Base-by-base conservation (phyloP, 2,113 vertebrate genomes). In the Rhynchomys soricoides region DNA sequence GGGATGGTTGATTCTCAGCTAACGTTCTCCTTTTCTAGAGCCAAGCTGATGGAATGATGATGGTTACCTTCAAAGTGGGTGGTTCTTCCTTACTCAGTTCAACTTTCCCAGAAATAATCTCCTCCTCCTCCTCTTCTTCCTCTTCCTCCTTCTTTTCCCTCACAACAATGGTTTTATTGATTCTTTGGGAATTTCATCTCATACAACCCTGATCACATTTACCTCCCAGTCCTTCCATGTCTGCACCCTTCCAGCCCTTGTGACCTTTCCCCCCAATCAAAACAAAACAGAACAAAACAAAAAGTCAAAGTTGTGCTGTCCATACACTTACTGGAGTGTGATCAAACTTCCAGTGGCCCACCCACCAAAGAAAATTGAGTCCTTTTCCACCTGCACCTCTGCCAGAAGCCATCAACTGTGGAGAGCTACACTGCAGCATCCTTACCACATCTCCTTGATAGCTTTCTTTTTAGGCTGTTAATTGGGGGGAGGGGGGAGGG, bases 61-160 rank as follows among this genome's bases (percentile, higher is more conserved):
- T 71, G 37, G 70, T 2, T 40, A 17, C 70, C 70, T 9, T 71
- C 37, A n/a, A 71, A 40, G 70, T 40, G 70, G 37, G 70, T 21
- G 70, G 37, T 37, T 21, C 68, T n/a, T 71, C 16, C 34, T 37
- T 15, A 9, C 17, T 71, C 70, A 71, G 10, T 71, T n/a, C 9
- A 71, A 71, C 37, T 7, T 40, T 71, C 21, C 70, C 40, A 17
- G 4, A 70, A 70, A 37, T 70, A 1, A 13, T 2, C 34, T 6
- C 66, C 34, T 1, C 26, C 26, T 26, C 26, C 26, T 0, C 12
- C 11, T 1, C n/a, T n/a, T n/a, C n/a, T n/a, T 6, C 66, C 34
- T 1, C 26, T 10, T 26, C 26, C 26, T 0, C 12, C 11, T 1
- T n/a, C n/a, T n/a, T n/a, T n/a, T n/a, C n/a, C n/a, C n/a, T n/a